Base-by-base conservation (phyloP, 1,140 invertebrate species). In the Scaptodrosophila lebanonensis region DNA sequence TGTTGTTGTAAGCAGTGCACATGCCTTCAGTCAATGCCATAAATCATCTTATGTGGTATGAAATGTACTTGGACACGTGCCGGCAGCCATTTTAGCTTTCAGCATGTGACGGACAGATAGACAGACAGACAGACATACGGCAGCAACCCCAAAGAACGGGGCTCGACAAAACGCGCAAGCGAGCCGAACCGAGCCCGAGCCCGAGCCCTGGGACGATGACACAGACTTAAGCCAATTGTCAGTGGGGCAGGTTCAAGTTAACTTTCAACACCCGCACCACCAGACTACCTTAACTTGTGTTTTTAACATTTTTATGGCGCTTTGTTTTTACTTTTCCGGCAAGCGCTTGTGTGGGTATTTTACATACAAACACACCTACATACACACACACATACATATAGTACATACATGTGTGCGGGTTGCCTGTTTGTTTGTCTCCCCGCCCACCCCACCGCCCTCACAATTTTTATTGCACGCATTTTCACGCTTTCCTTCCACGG, bases 21-120 rank as follows among this genome's bases (percentile, higher is more conserved):
- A 82, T 79, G 73, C 65, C 73, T 82, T 75, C 54, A 79, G 57
- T 77, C 72, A 79, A 77, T 77, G 67, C 57, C 58, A 48, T 77
- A 72, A 60, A 66, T 62, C 60, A 79, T 25, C 22, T 25, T 77
- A 77, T 82, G 82, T 79, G 75, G 75, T 82, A 54, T 64, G 32
- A 58, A 45, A 45, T 50, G 60, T 56, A 79, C 73, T 79, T 79
- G 73, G 73, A 79, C 73, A 79, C 73, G 73, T 79, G 73, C 69
- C 61, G 49, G 25, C 58, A 62, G 61, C 27, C 52, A 70, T 60
- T n/a, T n/a, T 66, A 65, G 64, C 71, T 52, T 66, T 70, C 44
- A n/a, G n/a, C n/a, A n/a, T n/a, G n/a, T n/a, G n/a, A n/a, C n/a
- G n/a, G n/a, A n/a, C n/a, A n/a, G n/a, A n/a, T n/a, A n/a, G n/a